phyloP scores from a whole-genome alignment of 2,888 invertebrate genomes.

The Digitonthophagus gazella region DNA sequence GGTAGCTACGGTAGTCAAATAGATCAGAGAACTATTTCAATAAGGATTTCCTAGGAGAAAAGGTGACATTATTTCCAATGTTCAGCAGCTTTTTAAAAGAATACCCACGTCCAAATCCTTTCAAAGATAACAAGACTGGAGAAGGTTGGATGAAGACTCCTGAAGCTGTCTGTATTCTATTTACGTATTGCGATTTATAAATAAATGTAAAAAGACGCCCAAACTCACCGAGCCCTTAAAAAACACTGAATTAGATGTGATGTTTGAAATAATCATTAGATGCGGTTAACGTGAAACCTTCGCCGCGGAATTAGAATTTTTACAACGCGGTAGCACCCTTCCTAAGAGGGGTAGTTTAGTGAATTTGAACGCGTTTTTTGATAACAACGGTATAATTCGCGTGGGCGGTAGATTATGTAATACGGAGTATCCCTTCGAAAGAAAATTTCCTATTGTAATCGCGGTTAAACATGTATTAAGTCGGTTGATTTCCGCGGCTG shows the following conservation, averaged over 20 bases:
- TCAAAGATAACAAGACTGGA: conserved; percentile 29
- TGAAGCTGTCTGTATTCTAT: too few species aligned
- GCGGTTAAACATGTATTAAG: neutral
- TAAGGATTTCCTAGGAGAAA: conserved; percentile 23
- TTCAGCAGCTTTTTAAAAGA: conserved; percentile 29
- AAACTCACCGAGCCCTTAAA: too few species aligned
- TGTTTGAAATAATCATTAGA: neutral
- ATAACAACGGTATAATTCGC: neutral
- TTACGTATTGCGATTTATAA: too few species aligned
- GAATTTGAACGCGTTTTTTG: neutral
- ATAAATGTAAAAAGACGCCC: too few species aligned
- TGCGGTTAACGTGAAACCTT: neutral
- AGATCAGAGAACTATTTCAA: conserved; percentile 11
- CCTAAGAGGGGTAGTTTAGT: neutral
- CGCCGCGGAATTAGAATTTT: neutral
- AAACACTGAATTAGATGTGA: too few species aligned
- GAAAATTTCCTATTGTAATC: neutral
- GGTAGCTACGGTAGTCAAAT: conserved; percentile 6
- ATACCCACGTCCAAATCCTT: conserved; percentile 29
- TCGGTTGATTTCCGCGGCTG: too few species aligned
- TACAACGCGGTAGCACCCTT: neutral
- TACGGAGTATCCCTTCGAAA: neutral
- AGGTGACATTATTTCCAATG: conserved; percentile 26
- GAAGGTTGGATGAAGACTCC: conserved; percentile 31
- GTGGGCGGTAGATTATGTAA: neutral